Conservation (phyloP, 2,113 vertebrate genomes). For the Rhadina sibilatrix region DNA sequence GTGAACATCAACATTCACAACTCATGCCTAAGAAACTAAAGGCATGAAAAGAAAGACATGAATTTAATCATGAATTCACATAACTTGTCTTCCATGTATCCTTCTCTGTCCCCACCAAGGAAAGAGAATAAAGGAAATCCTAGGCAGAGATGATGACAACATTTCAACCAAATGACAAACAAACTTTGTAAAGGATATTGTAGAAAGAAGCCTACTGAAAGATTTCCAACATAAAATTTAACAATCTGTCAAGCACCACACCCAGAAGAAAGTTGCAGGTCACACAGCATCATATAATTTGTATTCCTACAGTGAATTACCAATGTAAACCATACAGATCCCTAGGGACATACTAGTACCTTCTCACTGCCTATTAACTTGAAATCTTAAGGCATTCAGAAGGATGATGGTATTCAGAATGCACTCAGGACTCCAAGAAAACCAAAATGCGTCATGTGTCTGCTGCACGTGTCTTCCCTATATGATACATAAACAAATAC, state of each 20-base stretch:
- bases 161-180: background rate
- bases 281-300: background rate
- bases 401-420: conserved; percentile 51
- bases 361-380: conserved; percentile 64
- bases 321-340: conserved; percentile 58
- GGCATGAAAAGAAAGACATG: background rate
- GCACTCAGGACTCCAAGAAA: conserved; percentile 60
- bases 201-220: conserved; percentile 22
- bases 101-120: background rate
- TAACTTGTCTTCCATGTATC: background rate
- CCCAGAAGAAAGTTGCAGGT: conserved; percentile 16
- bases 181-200: background rate
- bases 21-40: background rate
- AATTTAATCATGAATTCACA: background rate
- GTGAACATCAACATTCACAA: background rate
- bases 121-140: background rate
- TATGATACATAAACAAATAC: background rate
- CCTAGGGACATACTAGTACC: conserved; percentile 27
- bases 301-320: conserved; percentile 52
- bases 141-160: background rate
- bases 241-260: conserved; percentile 31
- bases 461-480: background rate
- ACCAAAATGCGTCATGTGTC: conserved; percentile 30
- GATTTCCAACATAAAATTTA: conserved; percentile 13
- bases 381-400: conserved; percentile 58